Percentiles rank a stretch among this genome's conserved stretches.
Conservation (phyloP, 2,113 vertebrate species). For the Andinoacara biseriatus region DNA sequence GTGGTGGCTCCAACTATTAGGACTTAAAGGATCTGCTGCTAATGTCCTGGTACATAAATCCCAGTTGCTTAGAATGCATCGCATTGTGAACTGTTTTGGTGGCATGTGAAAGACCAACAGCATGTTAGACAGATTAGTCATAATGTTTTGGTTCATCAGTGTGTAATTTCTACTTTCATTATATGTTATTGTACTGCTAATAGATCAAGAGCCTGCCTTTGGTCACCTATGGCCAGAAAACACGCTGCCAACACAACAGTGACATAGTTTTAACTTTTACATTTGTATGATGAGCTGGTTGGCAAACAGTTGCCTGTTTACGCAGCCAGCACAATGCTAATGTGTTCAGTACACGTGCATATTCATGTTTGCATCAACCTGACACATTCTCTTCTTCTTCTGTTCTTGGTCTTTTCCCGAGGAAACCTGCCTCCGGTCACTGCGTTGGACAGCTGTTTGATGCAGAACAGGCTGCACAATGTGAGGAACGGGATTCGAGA, state of each 20-base stretch:
- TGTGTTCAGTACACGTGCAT: not conserved
- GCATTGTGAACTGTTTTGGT: not conserved
- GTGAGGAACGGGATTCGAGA: not conserved
- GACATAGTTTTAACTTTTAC: not conserved
- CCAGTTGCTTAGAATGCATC: not conserved
- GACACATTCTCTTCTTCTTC: not conserved
- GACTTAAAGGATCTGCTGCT: not conserved
- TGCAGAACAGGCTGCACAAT: not conserved
- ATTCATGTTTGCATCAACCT: conserved; percentile 5
- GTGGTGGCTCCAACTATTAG: not conserved
- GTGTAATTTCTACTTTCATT: conserved; percentile 18
- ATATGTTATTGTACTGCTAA: not conserved
- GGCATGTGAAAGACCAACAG: not conserved
- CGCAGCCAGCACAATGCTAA: not conserved
- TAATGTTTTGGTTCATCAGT: not conserved
- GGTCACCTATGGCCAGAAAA: not conserved
- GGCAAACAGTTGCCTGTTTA: not conserved
- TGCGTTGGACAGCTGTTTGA: not conserved
- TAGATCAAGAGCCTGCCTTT: not conserved
- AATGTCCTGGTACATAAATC: not conserved
- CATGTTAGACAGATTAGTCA: not conserved
- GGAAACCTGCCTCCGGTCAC: not conserved
- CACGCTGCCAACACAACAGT: not conserved
- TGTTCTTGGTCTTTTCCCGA: not conserved
- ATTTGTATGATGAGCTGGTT: not conserved